phyloP scores from a whole-genome alignment of 2,888 invertebrate species.

The Drosophila conformis region DNA sequence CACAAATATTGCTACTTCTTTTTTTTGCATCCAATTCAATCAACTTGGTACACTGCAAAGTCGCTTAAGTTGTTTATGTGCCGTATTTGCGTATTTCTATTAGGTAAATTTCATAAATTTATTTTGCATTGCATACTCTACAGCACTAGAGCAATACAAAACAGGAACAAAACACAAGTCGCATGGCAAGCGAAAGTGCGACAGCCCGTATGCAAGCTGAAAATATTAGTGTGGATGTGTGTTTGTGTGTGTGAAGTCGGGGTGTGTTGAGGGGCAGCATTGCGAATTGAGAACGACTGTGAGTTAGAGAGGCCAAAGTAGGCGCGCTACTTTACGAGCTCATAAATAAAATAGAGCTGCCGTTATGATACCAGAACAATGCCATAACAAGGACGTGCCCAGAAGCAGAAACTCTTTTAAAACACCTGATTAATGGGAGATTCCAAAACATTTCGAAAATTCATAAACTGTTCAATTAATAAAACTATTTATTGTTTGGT shows the following conservation, averaged over 20 bases:
- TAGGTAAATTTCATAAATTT: slow-evolving; percentile 64
- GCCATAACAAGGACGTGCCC: neutral
- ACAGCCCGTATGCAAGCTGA: slow-evolving; percentile 55
- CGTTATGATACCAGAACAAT: slow-evolving; percentile 27
- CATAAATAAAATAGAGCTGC: slow-evolving; percentile 62
- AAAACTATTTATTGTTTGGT: neutral
- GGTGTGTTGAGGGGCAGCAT: slow-evolving; percentile 59
- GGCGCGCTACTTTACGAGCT: slow-evolving; percentile 71
- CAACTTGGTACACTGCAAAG: slow-evolving; percentile 25
- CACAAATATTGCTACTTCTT: neutral
- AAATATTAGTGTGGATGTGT: slow-evolving; percentile 18
- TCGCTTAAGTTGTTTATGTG: slow-evolving; percentile 48
- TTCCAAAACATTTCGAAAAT: neutral
- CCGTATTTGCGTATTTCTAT: slow-evolving; percentile 43
- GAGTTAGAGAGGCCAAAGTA: slow-evolving; percentile 53
- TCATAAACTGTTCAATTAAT: neutral
- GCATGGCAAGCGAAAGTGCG: slow-evolving; percentile 66
- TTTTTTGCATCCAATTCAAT: slow-evolving; percentile 23
- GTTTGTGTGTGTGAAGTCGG: slow-evolving; percentile 46
- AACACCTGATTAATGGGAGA: neutral
- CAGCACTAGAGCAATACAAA: slow-evolving; percentile 28
- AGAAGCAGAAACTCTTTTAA: neutral
- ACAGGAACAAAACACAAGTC: slow-evolving; percentile 46
- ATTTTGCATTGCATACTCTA: slow-evolving; percentile 55
- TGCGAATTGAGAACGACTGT: slow-evolving; percentile 39